Conservation (phyloP, 2,113 vertebrate species). For the Calyptommatus sinebrachiatus region DNA sequence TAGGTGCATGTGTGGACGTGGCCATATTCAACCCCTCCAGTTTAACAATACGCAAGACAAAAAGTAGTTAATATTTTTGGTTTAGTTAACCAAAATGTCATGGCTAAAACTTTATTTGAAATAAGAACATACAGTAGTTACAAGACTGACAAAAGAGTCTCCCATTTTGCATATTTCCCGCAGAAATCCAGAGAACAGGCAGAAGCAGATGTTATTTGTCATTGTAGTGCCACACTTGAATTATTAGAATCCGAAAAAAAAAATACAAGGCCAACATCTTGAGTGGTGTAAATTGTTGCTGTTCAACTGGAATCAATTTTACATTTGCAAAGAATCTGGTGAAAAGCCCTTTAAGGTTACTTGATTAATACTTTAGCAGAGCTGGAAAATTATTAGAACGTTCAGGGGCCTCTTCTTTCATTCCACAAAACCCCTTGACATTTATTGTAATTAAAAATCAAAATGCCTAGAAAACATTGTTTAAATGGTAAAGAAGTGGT, state of each 20-base stretch:
- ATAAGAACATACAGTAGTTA: not conserved
- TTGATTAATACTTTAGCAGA: slow-evolving; percentile 38
- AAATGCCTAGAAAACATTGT: slow-evolving; percentile 56
- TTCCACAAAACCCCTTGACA: slow-evolving; percentile 60
- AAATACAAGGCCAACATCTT: slow-evolving; percentile 4
- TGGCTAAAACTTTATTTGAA: not conserved
- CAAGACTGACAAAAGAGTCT: not conserved
- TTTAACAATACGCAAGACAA: no score
- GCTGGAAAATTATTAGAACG: slow-evolving; percentile 54
- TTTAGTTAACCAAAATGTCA: no score
- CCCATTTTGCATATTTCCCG: not conserved
- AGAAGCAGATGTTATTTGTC: not conserved
- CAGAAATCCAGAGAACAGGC: not conserved
- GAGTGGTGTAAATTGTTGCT: not conserved
- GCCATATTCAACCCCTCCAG: no score
- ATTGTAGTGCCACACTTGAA: not conserved
- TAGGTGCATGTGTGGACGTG: no score
- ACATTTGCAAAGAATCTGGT: slow-evolving; percentile 8
- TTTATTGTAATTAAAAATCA: slow-evolving; percentile 63
- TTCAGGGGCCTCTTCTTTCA: slow-evolving; percentile 55
- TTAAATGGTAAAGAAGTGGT: slow-evolving; percentile 18
- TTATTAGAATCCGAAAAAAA: not conserved
- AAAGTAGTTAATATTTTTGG: no score
- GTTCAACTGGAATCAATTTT: slow-evolving; percentile 15
- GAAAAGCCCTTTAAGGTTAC: slow-evolving; percentile 10